A percentile compares a stretch with the other conserved stretches of the same genome.
phyloP scores from a whole-genome alignment of 2,888 invertebrate species.

The Lapara coniferarum region DNA sequence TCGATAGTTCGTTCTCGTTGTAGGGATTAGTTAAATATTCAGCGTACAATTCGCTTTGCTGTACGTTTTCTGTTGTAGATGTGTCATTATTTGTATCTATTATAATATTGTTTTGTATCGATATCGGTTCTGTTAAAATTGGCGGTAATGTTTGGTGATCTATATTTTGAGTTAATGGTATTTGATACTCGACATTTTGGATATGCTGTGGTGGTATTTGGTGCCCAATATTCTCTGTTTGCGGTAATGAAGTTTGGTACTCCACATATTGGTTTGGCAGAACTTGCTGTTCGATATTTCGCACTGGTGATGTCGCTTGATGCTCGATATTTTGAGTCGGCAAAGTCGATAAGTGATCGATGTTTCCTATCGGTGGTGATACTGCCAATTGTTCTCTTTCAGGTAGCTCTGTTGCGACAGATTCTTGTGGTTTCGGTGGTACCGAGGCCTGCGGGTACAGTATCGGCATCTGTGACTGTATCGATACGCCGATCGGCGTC shows the following conservation, averaged over 20 bases:
- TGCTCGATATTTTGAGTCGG: neutral
- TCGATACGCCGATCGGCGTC: conserved; percentile 84
- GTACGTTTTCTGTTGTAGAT: conserved; percentile 42
- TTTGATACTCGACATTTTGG: neutral
- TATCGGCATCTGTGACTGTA: conserved; percentile 69
- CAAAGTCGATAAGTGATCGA: neutral
- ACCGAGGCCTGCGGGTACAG: conserved; percentile 58
- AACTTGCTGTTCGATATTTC: neutral
- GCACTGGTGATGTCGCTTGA: neutral
- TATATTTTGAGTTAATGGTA: neutral
- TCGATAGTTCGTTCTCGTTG: conserved; percentile 63
- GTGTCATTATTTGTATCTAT: neutral
- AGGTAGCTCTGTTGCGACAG: neutral
- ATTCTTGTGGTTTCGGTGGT: conserved; percentile 11
- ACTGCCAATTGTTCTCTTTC: neutral
- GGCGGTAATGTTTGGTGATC: neutral
- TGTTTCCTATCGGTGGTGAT: conserved; percentile 1
- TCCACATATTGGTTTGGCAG: neutral
- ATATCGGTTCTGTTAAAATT: neutral
- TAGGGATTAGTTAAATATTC: conserved; percentile 85
- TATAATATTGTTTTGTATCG: conserved; percentile 7
- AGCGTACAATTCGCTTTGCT: conserved; percentile 73
- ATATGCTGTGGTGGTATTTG: neutral
- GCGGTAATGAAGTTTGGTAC: neutral
- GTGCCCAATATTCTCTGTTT: neutral